Evolutionary conservation across 2,888 invertebrate species (phyloP).

Genomic region (Yponomeuta sedellus): DNA sequence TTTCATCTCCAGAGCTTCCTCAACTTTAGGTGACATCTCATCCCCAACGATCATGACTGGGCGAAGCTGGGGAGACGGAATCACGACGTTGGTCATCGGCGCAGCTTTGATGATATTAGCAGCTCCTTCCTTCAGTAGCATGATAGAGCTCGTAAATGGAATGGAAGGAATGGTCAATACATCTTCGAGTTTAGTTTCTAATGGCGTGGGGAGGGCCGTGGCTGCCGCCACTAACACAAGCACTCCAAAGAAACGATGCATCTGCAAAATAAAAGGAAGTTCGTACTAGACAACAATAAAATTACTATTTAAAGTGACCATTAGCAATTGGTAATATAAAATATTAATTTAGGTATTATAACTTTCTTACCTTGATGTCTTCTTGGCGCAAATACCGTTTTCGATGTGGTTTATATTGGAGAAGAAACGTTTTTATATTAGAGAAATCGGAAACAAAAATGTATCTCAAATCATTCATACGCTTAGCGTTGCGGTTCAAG

Average conservation of each 20-base stretch:
- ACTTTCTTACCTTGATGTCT: neutral
- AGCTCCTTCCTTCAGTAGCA: neutral
- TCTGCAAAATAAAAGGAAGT: neutral
- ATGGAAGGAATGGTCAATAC: neutral
- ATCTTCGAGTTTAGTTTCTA: neutral
- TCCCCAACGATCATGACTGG: neutral
- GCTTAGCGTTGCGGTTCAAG: neutral
- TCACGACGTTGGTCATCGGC: neutral
- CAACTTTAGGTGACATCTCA: neutral
- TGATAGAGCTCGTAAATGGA: neutral
- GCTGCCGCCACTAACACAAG: neutral
- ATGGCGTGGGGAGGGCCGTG: neutral
- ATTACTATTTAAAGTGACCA: too few relatives aligned
- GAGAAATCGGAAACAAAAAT: neutral
- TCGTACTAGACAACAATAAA: neutral
- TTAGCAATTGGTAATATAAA: too few relatives aligned
- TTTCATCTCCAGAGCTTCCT: neutral
- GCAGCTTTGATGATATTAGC: neutral
- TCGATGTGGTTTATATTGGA: neutral
- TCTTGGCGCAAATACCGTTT: neutral
- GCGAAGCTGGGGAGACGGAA: neutral
- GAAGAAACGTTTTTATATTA: neutral
- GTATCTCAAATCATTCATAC: neutral
- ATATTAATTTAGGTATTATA: too few relatives aligned
- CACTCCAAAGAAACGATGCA: neutral